Evolutionary conservation across 2,797 vertebrate genomes (phyloP).

Genomic region (Leucoraja ocellata): DNA sequence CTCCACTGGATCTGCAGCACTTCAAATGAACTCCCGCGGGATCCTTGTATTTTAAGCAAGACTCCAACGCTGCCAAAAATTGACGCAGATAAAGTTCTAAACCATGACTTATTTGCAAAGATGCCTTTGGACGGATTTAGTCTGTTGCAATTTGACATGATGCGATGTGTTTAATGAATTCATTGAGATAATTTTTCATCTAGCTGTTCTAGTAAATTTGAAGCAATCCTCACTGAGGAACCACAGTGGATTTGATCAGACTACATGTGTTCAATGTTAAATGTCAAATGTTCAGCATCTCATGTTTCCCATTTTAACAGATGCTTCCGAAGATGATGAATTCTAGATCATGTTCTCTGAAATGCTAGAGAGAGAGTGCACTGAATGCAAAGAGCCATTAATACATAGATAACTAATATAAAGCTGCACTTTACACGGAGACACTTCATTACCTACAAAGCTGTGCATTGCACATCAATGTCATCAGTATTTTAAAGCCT

Average conservation of each 20-base stretch:
- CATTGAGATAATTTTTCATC: background rate
- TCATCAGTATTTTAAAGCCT: background rate
- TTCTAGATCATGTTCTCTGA: slow-evolving; percentile 18
- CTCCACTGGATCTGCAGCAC: background rate
- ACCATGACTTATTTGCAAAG: background rate
- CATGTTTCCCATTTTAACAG: background rate
- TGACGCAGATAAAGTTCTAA: background rate
- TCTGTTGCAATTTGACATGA: background rate
- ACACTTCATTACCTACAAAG: background rate
- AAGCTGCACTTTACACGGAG: background rate
- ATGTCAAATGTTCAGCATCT: slow-evolving; percentile 1
- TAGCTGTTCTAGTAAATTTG: background rate
- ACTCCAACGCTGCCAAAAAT: background rate
- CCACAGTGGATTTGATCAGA: background rate
- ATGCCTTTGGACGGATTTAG: background rate
- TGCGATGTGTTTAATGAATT: background rate
- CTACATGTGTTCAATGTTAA: background rate
- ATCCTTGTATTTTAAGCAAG: background rate
- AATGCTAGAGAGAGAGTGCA: background rate
- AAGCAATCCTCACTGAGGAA: background rate
- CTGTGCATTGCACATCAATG: background rate
- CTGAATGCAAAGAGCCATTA: background rate
- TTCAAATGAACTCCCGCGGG: background rate
- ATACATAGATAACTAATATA: background rate
- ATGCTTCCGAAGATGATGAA: background rate